These are phyloP conservation scores for Heterodera carotae DNA, from an alignment of 1,140 invertebrate genomes.

Conservation along the genomic window DNA sequence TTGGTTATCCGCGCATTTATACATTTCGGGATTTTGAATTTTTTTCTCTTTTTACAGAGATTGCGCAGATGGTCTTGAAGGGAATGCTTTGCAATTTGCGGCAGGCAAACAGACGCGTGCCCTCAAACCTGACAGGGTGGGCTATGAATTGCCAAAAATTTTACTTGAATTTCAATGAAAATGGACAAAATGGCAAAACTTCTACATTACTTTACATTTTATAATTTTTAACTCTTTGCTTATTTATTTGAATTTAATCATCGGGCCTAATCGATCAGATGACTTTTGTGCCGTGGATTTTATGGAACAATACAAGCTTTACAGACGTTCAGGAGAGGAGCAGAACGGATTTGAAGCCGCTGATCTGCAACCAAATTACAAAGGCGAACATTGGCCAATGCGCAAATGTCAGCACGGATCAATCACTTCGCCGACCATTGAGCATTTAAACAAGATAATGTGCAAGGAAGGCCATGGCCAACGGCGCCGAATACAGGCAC, in stretches of 20 bases:
- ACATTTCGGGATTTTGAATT: too few species aligned
- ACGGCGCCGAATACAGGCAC: too few species aligned
- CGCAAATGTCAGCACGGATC: background rate
- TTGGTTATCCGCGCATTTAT: too few species aligned
- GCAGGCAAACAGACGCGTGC: background rate
- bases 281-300: background rate
- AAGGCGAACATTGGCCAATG: background rate
- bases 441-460: too few species aligned
- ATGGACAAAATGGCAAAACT: background rate
- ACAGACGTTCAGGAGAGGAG: background rate
- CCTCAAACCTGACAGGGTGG: background rate
- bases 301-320: background rate
- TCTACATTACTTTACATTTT: too few species aligned
- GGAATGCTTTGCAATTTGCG: background rate
- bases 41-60: background rate
- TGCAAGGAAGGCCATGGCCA: too few species aligned
- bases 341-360: background rate
- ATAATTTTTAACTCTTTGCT: too few species aligned
- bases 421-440: background rate
- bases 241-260: too few species aligned
- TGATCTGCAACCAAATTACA: background rate
- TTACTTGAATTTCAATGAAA: too few species aligned
- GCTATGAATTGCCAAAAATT: background rate
- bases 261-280: background rate
- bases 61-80: background rate